A percentile compares a stretch with the other conserved stretches of the same genome.
Evolutionary conservation across 2,888 invertebrate species (phyloP).

Genomic region (Melieria crassipennis): DNA sequence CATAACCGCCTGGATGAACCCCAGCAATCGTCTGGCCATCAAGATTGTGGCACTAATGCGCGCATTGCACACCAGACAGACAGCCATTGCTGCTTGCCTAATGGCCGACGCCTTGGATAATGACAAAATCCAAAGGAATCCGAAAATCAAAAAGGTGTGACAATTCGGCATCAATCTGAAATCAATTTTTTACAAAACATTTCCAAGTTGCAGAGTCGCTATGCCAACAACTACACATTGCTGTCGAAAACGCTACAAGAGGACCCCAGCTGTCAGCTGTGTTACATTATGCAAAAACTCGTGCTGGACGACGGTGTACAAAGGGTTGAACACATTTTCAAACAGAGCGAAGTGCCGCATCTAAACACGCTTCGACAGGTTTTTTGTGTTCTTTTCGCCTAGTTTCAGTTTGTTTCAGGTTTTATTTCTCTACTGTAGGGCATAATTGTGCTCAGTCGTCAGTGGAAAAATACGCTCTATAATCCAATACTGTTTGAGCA

Average conservation of each 20-base stretch:
- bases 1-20: conserved; percentile 98
- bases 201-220: conserved; percentile 77
- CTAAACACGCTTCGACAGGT: conserved; percentile 89
- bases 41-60: conserved; percentile 83
- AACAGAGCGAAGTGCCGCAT: conserved; percentile 85
- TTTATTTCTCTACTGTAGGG: conserved; percentile 69
- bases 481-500: conserved; percentile 91
- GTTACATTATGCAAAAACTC: conserved; percentile 87
- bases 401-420: too few species aligned
- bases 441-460: conserved; percentile 93
- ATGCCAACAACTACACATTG: conserved; percentile 82
- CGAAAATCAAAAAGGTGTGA: conserved; percentile 62
- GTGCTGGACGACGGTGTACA: conserved; percentile 80
- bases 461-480: conserved; percentile 96
- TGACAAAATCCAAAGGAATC: conserved; percentile 73
- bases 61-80: conserved; percentile 80
- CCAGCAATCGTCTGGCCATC: conserved; percentile 88
- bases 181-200: conserved; percentile 3
- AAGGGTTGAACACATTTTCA: conserved; percentile 84
- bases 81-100: conserved; percentile 90
- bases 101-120: conserved; percentile 95
- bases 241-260: conserved; percentile 91
- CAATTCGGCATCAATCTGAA: background rate
- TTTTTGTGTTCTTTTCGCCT: background rate
- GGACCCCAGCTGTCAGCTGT: conserved; percentile 94